Percentiles rank a stretch among this genome's conserved stretches.
Evolutionary conservation across 2,113 vertebrate species (phyloP).

Genomic region (Macrotis lagotis): DNA sequence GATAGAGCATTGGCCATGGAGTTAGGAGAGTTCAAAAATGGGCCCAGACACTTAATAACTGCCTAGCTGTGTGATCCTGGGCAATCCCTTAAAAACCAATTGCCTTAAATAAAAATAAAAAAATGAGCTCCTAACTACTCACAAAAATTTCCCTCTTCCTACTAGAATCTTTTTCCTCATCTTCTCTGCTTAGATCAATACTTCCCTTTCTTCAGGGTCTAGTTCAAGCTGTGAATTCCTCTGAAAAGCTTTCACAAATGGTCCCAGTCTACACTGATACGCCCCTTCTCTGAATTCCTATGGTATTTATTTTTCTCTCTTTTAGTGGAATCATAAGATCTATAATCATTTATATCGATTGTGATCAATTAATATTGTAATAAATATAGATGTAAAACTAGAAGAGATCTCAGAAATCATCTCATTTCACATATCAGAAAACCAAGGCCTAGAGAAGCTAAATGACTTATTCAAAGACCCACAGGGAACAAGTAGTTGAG

Average conservation of each 20-base stretch:
- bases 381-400: background rate
- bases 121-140: background rate
- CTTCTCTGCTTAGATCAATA: background rate
- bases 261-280: background rate
- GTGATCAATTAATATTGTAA: no score
- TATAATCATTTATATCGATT: background rate
- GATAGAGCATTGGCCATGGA: no score
- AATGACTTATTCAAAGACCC: background rate
- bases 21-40: no score
- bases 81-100: no score
- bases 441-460: background rate
- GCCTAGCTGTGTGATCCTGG: no score
- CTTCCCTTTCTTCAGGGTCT: background rate
- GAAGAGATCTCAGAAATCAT: background rate
- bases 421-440: background rate
- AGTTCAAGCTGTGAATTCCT: background rate
- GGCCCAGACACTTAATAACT: no score
- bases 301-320: background rate
- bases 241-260: background rate
- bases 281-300: background rate
- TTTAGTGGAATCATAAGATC: background rate
- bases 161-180: background rate
- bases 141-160: background rate
- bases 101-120: no score
- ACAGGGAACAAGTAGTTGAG: background rate